Conservation (phyloP, 1,140 invertebrate genomes). For the Leguminivora glycinivorella region DNA sequence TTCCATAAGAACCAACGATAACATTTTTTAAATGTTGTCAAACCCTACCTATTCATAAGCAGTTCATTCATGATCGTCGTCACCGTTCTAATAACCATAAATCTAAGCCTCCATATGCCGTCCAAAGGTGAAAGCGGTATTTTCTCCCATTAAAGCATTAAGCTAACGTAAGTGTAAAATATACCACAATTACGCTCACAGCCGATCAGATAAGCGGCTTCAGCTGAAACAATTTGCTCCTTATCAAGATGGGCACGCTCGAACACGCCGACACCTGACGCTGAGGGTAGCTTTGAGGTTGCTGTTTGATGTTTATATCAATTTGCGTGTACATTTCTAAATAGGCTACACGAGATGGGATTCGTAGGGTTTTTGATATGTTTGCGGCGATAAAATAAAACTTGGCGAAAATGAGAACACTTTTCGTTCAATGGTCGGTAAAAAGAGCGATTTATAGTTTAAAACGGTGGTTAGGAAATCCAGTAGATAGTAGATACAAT, state of each 20-base stretch:
- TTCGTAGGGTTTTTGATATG: not conserved
- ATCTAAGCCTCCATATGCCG: not conserved
- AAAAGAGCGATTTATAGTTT: not conserved
- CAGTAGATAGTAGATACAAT: too few species aligned
- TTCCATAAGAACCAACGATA: too few species aligned
- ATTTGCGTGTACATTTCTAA: not conserved
- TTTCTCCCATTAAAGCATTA: slow-evolving; percentile 8
- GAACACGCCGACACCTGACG: slow-evolving; percentile 6
- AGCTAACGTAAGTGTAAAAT: slow-evolving; percentile 37
- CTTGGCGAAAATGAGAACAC: not conserved
- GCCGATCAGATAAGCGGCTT: slow-evolving; percentile 66
- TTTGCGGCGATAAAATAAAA: not conserved
- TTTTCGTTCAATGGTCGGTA: not conserved
- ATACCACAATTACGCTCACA: slow-evolving; percentile 53
- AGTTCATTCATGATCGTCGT: too few species aligned
- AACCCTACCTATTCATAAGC: too few species aligned
- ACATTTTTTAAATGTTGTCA: too few species aligned
- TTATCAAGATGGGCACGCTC: slow-evolving; percentile 45
- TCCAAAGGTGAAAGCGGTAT: not conserved
- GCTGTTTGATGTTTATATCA: slow-evolving; percentile 18
- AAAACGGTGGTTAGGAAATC: not conserved
- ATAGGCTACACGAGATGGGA: not conserved
- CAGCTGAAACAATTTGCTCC: slow-evolving; percentile 66
- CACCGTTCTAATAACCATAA: too few species aligned
- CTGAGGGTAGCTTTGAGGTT: slow-evolving; percentile 10